Evolutionary conservation across 2,888 invertebrate species (phyloP).

Genomic region (Cryptocheilus praepositus): DNA sequence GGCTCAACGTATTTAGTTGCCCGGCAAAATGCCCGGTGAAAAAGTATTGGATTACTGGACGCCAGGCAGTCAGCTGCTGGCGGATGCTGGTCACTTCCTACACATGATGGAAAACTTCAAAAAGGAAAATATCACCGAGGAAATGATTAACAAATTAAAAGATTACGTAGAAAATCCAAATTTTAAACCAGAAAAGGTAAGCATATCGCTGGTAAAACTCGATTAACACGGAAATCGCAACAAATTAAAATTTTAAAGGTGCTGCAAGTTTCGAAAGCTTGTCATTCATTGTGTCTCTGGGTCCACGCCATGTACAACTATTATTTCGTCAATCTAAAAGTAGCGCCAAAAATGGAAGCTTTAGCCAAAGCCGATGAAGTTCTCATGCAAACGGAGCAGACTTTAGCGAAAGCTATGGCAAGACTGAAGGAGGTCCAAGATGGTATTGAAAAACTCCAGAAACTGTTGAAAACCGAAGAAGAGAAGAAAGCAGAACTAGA

Average conservation of each 20-base stretch:
- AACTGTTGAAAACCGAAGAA: conserved; percentile 83
- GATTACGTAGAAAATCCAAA: conserved; percentile 85
- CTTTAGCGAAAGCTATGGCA: conserved; percentile 83
- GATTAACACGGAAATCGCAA: not conserved
- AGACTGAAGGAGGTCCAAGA: conserved; percentile 87
- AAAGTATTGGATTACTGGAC: conserved; percentile 94
- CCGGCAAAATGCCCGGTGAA: conserved; percentile 83
- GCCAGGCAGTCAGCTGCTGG: conserved; percentile 87
- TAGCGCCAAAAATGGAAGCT: conserved; percentile 92
- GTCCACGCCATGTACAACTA: conserved; percentile 95
- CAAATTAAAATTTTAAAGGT: conserved; percentile 32
- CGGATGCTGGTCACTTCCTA: conserved; percentile 90
- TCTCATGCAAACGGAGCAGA: conserved; percentile 81
- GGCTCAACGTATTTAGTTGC: conserved; percentile 77
- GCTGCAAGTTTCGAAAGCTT: conserved; percentile 84
- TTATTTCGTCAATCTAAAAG: conserved; percentile 88
- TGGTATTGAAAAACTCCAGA: conserved; percentile 85
- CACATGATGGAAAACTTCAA: conserved; percentile 90
- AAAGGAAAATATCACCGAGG: conserved; percentile 88
- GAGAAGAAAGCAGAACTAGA: conserved; percentile 84
- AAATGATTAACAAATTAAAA: conserved; percentile 88
- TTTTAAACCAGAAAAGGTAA: conserved; percentile 81
- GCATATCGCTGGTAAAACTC: not conserved
- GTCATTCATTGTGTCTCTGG: conserved; percentile 91
- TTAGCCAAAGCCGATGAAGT: conserved; percentile 83